These are phyloP conservation scores for Plebejus argus DNA, from an alignment of 2,888 invertebrate species.

Conservation along the genomic window DNA sequence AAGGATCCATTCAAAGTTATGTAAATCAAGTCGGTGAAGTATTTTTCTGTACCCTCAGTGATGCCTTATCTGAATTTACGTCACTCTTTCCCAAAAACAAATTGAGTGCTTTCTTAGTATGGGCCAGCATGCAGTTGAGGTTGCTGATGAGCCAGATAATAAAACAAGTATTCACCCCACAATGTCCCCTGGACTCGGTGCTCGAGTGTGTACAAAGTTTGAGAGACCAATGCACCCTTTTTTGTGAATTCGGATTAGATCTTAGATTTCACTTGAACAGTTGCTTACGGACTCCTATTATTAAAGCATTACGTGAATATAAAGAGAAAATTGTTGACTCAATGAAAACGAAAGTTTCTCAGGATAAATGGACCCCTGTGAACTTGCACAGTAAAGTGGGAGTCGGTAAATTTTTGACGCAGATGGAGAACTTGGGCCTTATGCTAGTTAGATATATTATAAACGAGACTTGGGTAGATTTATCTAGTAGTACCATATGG, in stretches of 20 bases:
- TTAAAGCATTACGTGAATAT: slow-evolving; percentile 87
- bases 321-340: slow-evolving; percentile 91
- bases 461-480: slow-evolving; percentile 84
- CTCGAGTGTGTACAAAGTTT: slow-evolving; percentile 93
- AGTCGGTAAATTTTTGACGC: slow-evolving; percentile 84
- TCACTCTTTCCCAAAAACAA: slow-evolving; percentile 89
- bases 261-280: slow-evolving; percentile 95
- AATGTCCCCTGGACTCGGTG: slow-evolving; percentile 90
- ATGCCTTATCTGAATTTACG: slow-evolving; percentile 82
- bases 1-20: slow-evolving; percentile 90
- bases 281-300: slow-evolving; percentile 88
- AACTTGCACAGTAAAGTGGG: slow-evolving; percentile 88
- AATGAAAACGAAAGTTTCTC: slow-evolving; percentile 86
- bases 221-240: slow-evolving; percentile 84
- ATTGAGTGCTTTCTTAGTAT: slow-evolving; percentile 87
- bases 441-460: slow-evolving; percentile 84
- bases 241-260: slow-evolving; percentile 90
- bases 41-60: slow-evolving; percentile 90
- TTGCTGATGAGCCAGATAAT: slow-evolving; percentile 90
- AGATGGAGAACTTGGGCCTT: slow-evolving; percentile 86
- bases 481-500: slow-evolving; percentile 90
- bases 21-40: slow-evolving; percentile 90
- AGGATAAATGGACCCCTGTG: slow-evolving; percentile 93
- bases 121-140: slow-evolving; percentile 92
- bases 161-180: slow-evolving; percentile 94